phyloP scores from a whole-genome alignment of 2,797 vertebrate species.

The Setipinna tenuifilis region DNA sequence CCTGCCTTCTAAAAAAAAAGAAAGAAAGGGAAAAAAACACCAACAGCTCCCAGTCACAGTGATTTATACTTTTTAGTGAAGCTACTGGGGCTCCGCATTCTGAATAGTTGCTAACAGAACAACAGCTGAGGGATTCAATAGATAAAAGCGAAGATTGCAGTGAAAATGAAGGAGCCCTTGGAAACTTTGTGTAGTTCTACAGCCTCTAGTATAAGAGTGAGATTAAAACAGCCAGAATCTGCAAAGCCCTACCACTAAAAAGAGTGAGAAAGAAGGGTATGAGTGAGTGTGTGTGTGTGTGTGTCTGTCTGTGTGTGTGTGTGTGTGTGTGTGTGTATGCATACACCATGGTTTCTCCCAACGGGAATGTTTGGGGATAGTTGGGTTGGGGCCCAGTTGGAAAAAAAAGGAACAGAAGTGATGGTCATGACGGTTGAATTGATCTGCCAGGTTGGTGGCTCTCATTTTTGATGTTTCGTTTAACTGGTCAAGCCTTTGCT shows the following conservation, averaged over 20 bases:
- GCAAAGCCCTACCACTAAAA: not conserved
- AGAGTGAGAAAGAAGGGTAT: not conserved
- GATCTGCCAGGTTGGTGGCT: constrained; percentile 94
- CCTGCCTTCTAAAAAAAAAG: not conserved
- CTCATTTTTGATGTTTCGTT: constrained; percentile 86
- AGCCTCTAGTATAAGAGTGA: not conserved
- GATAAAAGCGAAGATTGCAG: not conserved
- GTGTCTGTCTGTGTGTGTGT: constrained; percentile 64
- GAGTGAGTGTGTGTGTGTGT: constrained; percentile 6
- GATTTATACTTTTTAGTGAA: not conserved
- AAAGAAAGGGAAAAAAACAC: constrained; percentile 32
- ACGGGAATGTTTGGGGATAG: constrained; percentile 62
- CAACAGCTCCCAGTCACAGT: not conserved
- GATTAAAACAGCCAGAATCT: not conserved
- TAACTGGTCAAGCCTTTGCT: constrained; percentile 78
- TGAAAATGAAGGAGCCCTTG: not conserved
- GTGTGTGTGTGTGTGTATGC: not conserved
- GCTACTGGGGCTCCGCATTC: not conserved
- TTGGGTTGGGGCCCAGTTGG: constrained; percentile 82
- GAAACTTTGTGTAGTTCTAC: not conserved
- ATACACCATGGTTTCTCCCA: constrained; percentile 6
- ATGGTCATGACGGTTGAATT: constrained; percentile 81
- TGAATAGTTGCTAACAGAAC: not conserved
- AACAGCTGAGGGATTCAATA: not conserved
- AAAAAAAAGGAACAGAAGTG: constrained; percentile 74